These are phyloP conservation scores for Spongilla lacustris DNA, from an alignment of 37 sponge, comb jelly and placozoan genomes.

Conservation along the genomic window DNA sequence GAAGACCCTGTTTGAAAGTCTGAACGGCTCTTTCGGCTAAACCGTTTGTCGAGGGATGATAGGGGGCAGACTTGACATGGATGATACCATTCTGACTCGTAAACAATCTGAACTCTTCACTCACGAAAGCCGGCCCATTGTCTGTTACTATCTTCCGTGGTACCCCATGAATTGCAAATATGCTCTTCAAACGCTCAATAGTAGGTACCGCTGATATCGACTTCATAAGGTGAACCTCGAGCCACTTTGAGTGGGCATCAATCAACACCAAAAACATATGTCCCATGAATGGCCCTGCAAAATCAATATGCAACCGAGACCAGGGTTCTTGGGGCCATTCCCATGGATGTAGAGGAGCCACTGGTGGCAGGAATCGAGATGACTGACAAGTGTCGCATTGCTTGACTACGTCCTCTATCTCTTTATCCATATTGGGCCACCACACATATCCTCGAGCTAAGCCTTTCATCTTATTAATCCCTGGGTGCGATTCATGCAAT, in stretches of 20 bases:
- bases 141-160: too few relatives aligned
- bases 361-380: neutral
- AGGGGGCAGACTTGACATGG: too few relatives aligned
- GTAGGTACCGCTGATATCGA: slow-evolving; percentile 16
- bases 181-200: slow-evolving; percentile 4
- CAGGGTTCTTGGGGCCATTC: slow-evolving; percentile 43
- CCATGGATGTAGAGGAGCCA: slow-evolving; percentile 39
- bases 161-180: slow-evolving; percentile 59
- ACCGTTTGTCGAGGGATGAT: too few relatives aligned
- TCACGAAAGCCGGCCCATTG: too few relatives aligned
- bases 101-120: too few relatives aligned
- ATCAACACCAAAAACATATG: slow-evolving; percentile 47
- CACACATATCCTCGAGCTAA: slow-evolving; percentile 32
- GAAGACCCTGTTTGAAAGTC: too few relatives aligned
- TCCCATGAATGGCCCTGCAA: slow-evolving; percentile 36
- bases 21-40: too few relatives aligned
- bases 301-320: slow-evolving; percentile 33
- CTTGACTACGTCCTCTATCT: slow-evolving; percentile 10
- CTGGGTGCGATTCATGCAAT: slow-evolving; percentile 41
- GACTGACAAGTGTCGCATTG: slow-evolving; percentile 10
- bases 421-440: slow-evolving; percentile 51
- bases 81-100: too few relatives aligned
- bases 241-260: slow-evolving; percentile 52
- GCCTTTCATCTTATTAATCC: slow-evolving; percentile 26
- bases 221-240: neutral